These are phyloP conservation scores for Marronus borbonicus DNA, from an alignment of 2,888 invertebrate genomes.

Conservation along the genomic window DNA sequence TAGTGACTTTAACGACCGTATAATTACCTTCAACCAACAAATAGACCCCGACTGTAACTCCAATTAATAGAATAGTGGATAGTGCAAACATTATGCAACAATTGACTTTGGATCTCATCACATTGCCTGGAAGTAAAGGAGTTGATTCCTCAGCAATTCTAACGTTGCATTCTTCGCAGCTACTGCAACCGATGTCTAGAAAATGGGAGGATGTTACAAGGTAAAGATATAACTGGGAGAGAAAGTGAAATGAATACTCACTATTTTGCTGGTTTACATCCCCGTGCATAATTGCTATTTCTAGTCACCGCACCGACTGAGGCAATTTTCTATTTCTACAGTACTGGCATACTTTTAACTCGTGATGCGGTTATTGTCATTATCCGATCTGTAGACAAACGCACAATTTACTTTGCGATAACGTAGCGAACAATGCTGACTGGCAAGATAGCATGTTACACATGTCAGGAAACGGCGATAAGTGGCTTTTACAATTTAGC, in stretches of 20 bases:
- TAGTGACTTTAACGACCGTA: not conserved
- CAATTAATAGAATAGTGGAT: conserved; percentile 46
- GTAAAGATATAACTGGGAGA: no score
- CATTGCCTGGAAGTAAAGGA: conserved; percentile 1
- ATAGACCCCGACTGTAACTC: conserved; percentile 50
- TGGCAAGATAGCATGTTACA: not conserved
- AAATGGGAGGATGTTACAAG: no score
- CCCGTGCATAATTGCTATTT: conserved; percentile 19
- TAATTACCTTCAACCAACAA: conserved; percentile 51
- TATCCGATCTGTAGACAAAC: not conserved
- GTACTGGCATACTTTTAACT: conserved; percentile 17
- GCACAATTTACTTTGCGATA: conserved; percentile 1
- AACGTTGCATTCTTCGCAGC: conserved; percentile 37
- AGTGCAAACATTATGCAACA: conserved; percentile 48
- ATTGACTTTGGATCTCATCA: conserved; percentile 27
- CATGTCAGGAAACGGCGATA: not conserved
- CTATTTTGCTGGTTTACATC: conserved; percentile 32
- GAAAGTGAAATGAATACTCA: conserved; percentile 6
- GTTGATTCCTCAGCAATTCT: conserved; percentile 16
- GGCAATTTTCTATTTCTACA: conserved; percentile 2
- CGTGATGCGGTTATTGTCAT: not conserved
- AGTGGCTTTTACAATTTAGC: not conserved
- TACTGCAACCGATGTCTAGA: conserved; percentile 17
- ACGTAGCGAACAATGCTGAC: not conserved
- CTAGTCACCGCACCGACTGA: no score